Base-by-base conservation (phyloP, 2,888 invertebrate genomes). In the Folsomia candida region DNA sequence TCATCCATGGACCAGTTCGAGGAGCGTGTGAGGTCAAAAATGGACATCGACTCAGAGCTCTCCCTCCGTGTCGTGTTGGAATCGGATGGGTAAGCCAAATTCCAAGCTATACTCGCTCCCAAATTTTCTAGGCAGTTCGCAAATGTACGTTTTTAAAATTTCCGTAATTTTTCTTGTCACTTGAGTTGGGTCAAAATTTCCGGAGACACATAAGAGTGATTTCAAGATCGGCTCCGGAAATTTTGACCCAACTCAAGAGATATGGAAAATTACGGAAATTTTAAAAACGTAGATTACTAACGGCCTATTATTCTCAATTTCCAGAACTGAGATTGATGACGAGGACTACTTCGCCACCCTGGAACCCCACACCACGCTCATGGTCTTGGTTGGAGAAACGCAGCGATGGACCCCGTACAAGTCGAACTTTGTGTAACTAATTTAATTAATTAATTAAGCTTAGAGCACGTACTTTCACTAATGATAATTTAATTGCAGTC, bases 321-420 rank as follows among this genome's bases (percentile, higher is more conserved):
- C n/a, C n/a, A n/a, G n/a, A 4, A 96, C 96, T 0, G 95, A 96
- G 86, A 92, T 96, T 64, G 95, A 96, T 81, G 95, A 96, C 82
- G 95, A 96, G 83, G 94, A 94, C 82, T 96, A 95, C 84, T 96
- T 96, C 83, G 91, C 90, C 62, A 94, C 94, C 1, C 85, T 96
- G 76, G 94, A 94, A 80, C 90, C 90, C 76, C 93, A 96, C 81
- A 93, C 94, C 22, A 89, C 89, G 81, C 86, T 80, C 71, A 93
- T 94, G 90, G 88, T 93, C 64, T 86, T 94, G 66, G 88, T 88
- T 76, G 89, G 89, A 6, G 88, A 88, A 78, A n/a, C n/a, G n/a
- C 90, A 93, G 82, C 90, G 89, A 82, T 93, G 93, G 93, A 84
- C 86, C 58, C 83, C 84, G 22, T 82, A 82, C 25, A 84, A 84